phyloP scores from a whole-genome alignment of 1,140 invertebrate species.

The Microplitis demolitor region DNA sequence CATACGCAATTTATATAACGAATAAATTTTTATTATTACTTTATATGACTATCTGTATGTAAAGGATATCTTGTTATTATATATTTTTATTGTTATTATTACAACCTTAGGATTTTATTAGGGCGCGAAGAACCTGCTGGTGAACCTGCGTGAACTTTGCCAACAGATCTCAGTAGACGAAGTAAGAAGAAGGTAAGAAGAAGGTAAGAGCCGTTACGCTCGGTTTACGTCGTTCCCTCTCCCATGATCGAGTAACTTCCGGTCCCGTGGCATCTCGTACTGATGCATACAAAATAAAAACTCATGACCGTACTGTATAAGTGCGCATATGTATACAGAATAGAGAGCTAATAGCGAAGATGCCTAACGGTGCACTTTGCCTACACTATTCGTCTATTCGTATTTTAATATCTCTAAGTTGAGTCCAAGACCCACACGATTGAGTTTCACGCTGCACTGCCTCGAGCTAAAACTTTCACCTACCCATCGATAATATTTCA shows the following conservation, averaged over 20 bases:
- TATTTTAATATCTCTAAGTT: background rate
- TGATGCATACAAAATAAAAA: background rate
- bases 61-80: background rate
- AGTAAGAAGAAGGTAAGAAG: constrained; percentile 5
- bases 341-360: background rate
- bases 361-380: constrained; percentile 21
- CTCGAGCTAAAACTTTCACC: constrained; percentile 17
- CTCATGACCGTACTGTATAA: no score
- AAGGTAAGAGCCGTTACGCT: constrained; percentile 30
- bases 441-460: constrained; percentile 8
- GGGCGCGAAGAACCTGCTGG: constrained; percentile 18
- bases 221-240: constrained; percentile 21
- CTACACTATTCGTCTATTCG: constrained; percentile 15
- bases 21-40: background rate
- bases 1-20: background rate
- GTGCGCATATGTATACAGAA: background rate
- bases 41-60: background rate
- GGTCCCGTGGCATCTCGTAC: constrained; percentile 24
- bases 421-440: constrained; percentile 5
- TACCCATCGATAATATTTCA: constrained; percentile 5
- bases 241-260: constrained; percentile 20
- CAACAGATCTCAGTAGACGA: background rate
- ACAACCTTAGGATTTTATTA: background rate
- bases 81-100: background rate
- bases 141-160: constrained; percentile 37